Base-by-base conservation (phyloP, 2,797 vertebrate species). In the Acanthurus lineatus region DNA sequence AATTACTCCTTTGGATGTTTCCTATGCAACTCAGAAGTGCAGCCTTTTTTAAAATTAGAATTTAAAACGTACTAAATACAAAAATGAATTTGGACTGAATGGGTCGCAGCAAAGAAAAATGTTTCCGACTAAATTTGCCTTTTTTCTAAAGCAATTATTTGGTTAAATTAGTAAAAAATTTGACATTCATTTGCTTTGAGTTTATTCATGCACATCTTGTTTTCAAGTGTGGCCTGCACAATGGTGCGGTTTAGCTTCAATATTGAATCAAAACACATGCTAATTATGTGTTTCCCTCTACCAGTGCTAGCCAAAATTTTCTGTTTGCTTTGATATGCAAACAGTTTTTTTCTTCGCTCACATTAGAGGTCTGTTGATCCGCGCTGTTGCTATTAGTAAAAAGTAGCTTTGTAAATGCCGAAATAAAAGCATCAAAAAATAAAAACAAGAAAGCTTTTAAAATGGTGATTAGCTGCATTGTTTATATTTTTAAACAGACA, bases 301-400 rank as follows among this genome's bases (percentile, higher is more conserved):
- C 57, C 19, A 25, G 59, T 35, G 47, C 19, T 32, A 35, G 48
- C 9, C 48, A 45, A 56, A 19, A 28, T 2, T n/a, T 51, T 71
- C 61, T 14, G 0, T 51, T 84, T 54, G 58, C 70, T 84, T 84
- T 80, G 64, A 86, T 58, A 86, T 85, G 74, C 76, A 88, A 85
- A 89, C 53, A 51, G 9, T 38, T 73, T 48, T 72, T 71, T 25
- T 20, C 17, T 57, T 4, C 62, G 60, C 76, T 72, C 63, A 57
- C 63, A 72, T 86, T 68, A 63, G 62, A 25, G 58, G 28, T 38
- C 70, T 77, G 64, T 87, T 74, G 49, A 85, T 73, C 48, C 19
- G 22, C 0, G 2, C 61, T 45, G 57, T 44, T 72, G 32, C 16
- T 35, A 54, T 77, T 71, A 72, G 53, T 38, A 12, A 75, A 49